Base-by-base conservation (phyloP, 1,140 invertebrate species). In the Drosophila kepulauana region DNA sequence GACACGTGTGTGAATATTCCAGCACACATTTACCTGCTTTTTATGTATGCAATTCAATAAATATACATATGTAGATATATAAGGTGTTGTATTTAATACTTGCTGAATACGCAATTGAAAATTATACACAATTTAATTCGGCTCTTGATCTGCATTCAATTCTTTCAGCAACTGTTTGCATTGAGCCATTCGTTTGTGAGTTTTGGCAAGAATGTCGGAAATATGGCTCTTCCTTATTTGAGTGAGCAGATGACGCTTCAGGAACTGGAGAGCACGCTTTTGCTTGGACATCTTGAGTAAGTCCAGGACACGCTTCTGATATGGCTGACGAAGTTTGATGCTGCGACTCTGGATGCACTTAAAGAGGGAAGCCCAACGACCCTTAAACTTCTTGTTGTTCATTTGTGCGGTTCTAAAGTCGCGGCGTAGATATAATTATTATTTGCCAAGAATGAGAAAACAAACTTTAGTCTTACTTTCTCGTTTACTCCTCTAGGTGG, bases 281-380 rank as follows among this genome's bases (percentile, higher is more conserved):
- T 99, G 99, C 92, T 99, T 99, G 52, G 97, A 98, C 38, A 98
- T 97, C 93, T 99, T 99, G 82, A 99, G 94, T 96, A 99, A 99
- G 94, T 99, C 99, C 97, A 99, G 99, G 78, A 97, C 97, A 82
- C 99, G 95, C 94, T 98, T 99, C 93, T 99, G 99, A 94, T 99
- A 99, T 35, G 99, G 99, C 69, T 99, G 94, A 48, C 99, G 96
- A 93, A 99, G 99, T 93, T 99, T 99, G 11, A 96, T 97, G 93
- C 99, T 98, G 93, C 99, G 99, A 5, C 98, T 98, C 93, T 97
- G 94, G 90, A 95, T 95, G 92, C 98, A 98, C 94, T 99, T 99
- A 90, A 96, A 95, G 90, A 97, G 96, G 10, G 97, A 96, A 75
- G 97, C 98, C 81, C 97, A 95, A 63, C 97, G 94, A 79, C 94